Percentiles rank a stretch among this genome's conserved stretches.
phyloP scores from a whole-genome alignment of 2,797 vertebrate species.

The Anabacerthia variegaticeps region DNA sequence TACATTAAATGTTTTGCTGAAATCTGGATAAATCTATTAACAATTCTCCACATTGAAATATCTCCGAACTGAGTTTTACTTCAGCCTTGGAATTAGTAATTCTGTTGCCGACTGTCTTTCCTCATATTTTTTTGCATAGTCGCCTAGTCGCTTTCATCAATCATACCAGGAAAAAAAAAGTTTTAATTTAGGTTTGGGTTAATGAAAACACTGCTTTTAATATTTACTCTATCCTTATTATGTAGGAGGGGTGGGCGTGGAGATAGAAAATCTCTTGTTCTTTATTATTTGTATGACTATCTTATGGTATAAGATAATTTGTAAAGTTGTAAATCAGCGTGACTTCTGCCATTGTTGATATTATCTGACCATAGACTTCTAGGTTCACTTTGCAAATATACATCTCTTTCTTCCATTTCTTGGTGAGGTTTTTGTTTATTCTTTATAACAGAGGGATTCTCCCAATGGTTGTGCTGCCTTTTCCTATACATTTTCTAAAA shows the following conservation, averaged over 20 bases:
- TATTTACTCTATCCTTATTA: not conserved
- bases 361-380: not conserved
- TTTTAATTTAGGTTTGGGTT: not conserved
- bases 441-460: not conserved
- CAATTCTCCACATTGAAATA: not conserved
- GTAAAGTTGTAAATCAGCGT: not conserved
- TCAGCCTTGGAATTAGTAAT: not conserved
- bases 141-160: not conserved
- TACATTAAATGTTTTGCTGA: not conserved
- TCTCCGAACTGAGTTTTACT: not conserved
- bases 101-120: not conserved
- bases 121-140: not conserved
- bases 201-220: not conserved
- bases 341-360: not conserved
- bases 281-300: not conserved
- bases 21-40: not conserved
- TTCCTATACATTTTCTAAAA: not conserved
- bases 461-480: not conserved
- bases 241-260: accelerated
- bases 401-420: not conserved
- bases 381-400: not conserved
- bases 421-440: not conserved
- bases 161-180: not conserved
- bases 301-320: not conserved
- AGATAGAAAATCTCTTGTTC: not conserved